Percentiles rank a stretch among this genome's conserved stretches.
phyloP scores from a whole-genome alignment of 1,140 invertebrate genomes.

The Eulimnadia texana region DNA sequence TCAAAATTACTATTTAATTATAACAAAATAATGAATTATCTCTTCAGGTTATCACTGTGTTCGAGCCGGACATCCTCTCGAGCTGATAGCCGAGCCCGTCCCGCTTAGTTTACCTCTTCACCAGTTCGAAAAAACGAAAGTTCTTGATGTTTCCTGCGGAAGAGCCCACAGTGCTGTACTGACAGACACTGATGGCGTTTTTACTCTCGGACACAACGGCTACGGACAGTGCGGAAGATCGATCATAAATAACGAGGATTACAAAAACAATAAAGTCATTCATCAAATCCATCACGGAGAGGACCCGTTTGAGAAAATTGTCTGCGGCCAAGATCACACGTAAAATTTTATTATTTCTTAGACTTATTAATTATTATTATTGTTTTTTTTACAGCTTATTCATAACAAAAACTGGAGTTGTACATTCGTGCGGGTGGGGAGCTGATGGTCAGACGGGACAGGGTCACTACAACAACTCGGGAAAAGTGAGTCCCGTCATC shows the following conservation, averaged over 20 bases:
- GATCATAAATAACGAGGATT: slow-evolving; percentile 64
- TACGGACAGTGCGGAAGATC: slow-evolving; percentile 85
- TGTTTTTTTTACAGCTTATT: slow-evolving; percentile 49
- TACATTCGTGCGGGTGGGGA: slow-evolving; percentile 84
- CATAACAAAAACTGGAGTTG: slow-evolving; percentile 57
- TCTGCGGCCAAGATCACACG: slow-evolving; percentile 81
- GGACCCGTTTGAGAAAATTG: slow-evolving; percentile 34
- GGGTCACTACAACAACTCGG: slow-evolving; percentile 45
- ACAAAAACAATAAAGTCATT: slow-evolving; percentile 43
- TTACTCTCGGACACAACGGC: slow-evolving; percentile 76
- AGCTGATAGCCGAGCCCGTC: slow-evolving; percentile 55
- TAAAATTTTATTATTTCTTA: slow-evolving; percentile 25
- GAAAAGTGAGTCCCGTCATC: slow-evolving; percentile 27
- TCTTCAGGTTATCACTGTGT: slow-evolving; percentile 40
- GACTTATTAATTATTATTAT: slow-evolving; percentile 13
- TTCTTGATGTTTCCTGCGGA: slow-evolving; percentile 57
- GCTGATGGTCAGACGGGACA: slow-evolving; percentile 88
- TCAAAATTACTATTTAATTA: background rate
- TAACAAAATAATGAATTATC: slow-evolving; percentile 5
- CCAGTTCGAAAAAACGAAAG: slow-evolving; percentile 32
- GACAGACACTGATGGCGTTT: slow-evolving; percentile 59
- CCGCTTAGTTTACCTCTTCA: slow-evolving; percentile 55
- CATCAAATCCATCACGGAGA: slow-evolving; percentile 31
- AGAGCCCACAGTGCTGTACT: slow-evolving; percentile 70
- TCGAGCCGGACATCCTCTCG: slow-evolving; percentile 45